Evolutionary conservation across 2,113 vertebrate genomes (phyloP).

Genomic region (Caloenas nicobarica): DNA sequence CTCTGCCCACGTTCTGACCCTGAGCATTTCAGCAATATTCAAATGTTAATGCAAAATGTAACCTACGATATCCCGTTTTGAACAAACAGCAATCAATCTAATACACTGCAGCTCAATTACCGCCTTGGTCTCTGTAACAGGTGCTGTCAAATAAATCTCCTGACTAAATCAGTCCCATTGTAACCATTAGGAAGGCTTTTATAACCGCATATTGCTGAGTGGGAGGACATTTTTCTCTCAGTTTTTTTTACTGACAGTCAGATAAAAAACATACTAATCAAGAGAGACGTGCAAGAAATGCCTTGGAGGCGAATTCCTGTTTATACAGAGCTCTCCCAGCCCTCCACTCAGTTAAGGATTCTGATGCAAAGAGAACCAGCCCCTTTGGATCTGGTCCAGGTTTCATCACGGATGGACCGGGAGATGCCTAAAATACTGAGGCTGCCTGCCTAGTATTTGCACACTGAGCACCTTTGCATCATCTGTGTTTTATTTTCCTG

Average conservation of each 20-base stretch:
- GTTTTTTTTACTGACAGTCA: slow-evolving; percentile 5
- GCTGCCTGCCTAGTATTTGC: background rate
- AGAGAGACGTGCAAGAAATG: background rate
- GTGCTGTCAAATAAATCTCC: slow-evolving; percentile 49
- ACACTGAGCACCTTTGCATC: background rate
- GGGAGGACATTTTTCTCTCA: slow-evolving; percentile 42
- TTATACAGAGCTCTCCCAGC: background rate
- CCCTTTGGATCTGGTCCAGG: background rate
- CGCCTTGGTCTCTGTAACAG: slow-evolving; percentile 38
- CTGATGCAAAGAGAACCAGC: background rate
- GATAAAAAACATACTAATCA: slow-evolving; percentile 9
- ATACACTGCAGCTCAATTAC: slow-evolving; percentile 4
- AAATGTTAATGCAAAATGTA: background rate
- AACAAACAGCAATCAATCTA: slow-evolving; percentile 52
- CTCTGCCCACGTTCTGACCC: background rate
- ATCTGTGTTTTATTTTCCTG: background rate
- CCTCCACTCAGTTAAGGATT: background rate
- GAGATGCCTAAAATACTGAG: background rate
- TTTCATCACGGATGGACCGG: background rate
- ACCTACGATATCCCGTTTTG: background rate
- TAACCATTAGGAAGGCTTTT: slow-evolving; percentile 41
- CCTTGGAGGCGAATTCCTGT: background rate
- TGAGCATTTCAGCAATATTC: background rate
- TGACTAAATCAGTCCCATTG: slow-evolving; percentile 40
- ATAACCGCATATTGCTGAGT: slow-evolving; percentile 38